Conservation (phyloP, 2,113 vertebrate genomes). For the Stictonetta naevosa region DNA sequence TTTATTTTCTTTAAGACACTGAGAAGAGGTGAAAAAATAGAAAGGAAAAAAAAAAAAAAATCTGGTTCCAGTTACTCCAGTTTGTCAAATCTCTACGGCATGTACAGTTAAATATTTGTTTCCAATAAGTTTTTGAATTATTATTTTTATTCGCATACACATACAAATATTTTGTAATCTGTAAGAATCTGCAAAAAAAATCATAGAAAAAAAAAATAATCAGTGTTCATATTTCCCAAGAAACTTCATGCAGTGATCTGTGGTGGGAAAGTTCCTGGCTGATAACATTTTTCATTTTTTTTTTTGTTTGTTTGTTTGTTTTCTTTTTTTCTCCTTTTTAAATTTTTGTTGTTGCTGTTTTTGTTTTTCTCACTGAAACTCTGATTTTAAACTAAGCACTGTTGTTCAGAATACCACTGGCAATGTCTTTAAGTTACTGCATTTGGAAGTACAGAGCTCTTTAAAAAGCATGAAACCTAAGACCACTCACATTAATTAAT, state of each 20-base stretch:
- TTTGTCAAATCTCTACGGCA: not conserved
- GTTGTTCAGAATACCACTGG: not conserved
- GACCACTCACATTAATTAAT: conserved; percentile 8
- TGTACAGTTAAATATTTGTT: not conserved
- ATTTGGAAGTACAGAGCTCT: not conserved
- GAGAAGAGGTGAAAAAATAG: not conserved
- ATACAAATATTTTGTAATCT: not conserved
- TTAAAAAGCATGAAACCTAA: conserved; percentile 27
- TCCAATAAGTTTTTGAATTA: not conserved
- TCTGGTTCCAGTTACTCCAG: not conserved
- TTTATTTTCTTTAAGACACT: not conserved
- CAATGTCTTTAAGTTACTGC: conserved; percentile 25
- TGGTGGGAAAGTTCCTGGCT: not conserved
- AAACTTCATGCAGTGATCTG: not conserved
- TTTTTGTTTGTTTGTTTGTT: too few species aligned
- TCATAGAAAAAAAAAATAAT: not conserved
- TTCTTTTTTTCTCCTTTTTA: not conserved
- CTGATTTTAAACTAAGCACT: not conserved
- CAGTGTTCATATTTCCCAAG: not conserved
- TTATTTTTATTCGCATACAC: not conserved
- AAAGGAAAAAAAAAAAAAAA: too few species aligned
- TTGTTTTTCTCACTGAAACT: not conserved
- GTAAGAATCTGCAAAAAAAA: not conserved
- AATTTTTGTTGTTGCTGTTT: not conserved
- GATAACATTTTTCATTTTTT: not conserved